Evolutionary conservation across 1,140 invertebrate genomes (phyloP), one percentile per base, ranked within the genome.

Genomic region (Drosophila ogumai): DNA sequence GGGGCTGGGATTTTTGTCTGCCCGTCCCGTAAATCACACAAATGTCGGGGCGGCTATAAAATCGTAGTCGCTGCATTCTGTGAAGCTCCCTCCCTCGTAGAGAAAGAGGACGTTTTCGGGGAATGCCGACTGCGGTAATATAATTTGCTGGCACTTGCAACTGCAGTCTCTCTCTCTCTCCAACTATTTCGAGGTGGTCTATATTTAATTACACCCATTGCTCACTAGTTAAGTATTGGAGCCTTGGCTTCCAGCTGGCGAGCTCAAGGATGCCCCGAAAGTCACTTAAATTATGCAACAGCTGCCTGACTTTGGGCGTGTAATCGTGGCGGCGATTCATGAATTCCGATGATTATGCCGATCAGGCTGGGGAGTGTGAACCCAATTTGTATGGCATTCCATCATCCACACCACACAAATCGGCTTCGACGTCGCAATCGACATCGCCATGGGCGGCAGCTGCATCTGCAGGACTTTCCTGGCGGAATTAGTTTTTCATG

Each of bases 401-500:
- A 77, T 77, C 74, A 77, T 55, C 56, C 49, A 60, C 55, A 46
- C 28, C 34, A 13, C 50, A 40, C 46, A 46, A 74, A 74, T 75
- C 49, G 58, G 28, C 63, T 82, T 63, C 50, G 55, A 28, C 58
- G 50, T 50, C 54, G 60, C 22, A 22, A 22, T 22, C 22, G 60
- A 13, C 73, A 74, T 50, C 44, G 60, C 28, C 64, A 66, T 36
- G 50, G 69, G 17, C 46, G 73, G 60, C 73, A 68, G 38, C 56
- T 52, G 60, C 60, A 75, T 58, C 73, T 54, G 49, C 43, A 19
- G 19, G 59, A 59, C 59, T 79, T 75, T 55, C 72, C 40, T 49
- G 41, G 38, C 52, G 59, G 82, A 87, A 87, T 87, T 88, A 84
- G 84, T 87, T 87, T 87, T 87, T 90, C 85, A 87, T 90, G 84